Evolutionary conservation across 2,888 invertebrate species (phyloP), one percentile per base, ranked within the genome.

Genomic region (Litoditis marina): DNA sequence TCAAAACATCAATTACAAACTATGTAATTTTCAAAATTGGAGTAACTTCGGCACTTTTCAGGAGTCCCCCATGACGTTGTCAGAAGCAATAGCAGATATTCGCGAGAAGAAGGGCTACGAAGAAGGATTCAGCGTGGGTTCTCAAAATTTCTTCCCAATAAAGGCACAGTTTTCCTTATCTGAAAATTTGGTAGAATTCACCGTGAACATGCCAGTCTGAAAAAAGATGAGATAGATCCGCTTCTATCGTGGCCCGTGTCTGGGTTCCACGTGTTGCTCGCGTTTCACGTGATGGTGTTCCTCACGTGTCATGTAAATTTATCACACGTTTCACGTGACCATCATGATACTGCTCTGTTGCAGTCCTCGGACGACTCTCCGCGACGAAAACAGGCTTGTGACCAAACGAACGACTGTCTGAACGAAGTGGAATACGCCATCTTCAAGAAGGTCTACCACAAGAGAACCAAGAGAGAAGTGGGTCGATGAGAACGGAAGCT

Each of bases 401-500:
- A 69, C 22, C 78, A 78, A 57, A 73, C 75, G 2, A 73, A 73
- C 16, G 78, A 78, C 61, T 78, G 78, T 58, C 61, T 78, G 54
- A 78, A 77, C 50, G 74, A 75, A 27, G 71, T 73, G 2, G 74
- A 74, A 54, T 68, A 71, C 60, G 74, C 74, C 8, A 66, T 74
- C 25, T 78, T 76, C 68, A 68, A 75, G 56, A 73, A 76, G 49
- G 75, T 74, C 19, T 78, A 78, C 47, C 70, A 77, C 31, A 68
- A 69, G 39, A 52, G 78, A 39, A 74, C 74, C 0, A 78, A 78
- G 54, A 44, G 78, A 65, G 74, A 78, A 32, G 73, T 67, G 27
- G 2, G 55, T 47, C 47, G 32, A 47, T 6, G 8, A 22, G n/a
- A 47, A 47, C 47, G 11, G 22, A 13, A 47, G 47, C 22, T 47